Conservation (phyloP, 2,888 invertebrate species). For the Drosophila neonasuta region DNA sequence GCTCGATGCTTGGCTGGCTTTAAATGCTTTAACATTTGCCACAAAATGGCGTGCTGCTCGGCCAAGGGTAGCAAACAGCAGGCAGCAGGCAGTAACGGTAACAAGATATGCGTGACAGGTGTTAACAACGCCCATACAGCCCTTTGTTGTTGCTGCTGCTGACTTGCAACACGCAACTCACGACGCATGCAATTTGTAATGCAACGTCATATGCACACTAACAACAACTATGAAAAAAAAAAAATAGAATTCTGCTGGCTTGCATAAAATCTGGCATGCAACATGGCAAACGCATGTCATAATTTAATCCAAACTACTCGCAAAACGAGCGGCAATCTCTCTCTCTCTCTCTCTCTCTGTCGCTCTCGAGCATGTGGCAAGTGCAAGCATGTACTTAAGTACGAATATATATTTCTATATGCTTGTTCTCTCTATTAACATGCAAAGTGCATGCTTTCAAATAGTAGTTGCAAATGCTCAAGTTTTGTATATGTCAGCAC, state of each 20-base stretch:
- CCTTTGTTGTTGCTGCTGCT: slow-evolving; percentile 10
- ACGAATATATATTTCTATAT: slow-evolving; percentile 11
- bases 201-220: slow-evolving; percentile 30
- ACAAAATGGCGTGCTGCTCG: slow-evolving; percentile 43
- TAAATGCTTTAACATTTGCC: slow-evolving; percentile 58
- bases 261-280: slow-evolving; percentile 46
- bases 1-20: slow-evolving; percentile 29
- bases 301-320: slow-evolving; percentile 25
- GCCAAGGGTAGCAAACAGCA: slow-evolving; percentile 5
- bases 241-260: slow-evolving; percentile 9
- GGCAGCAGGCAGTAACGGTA: slow-evolving; percentile 30
- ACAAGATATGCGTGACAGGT: slow-evolving; percentile 66
- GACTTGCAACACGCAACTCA: slow-evolving; percentile 24
- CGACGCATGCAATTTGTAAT: slow-evolving; percentile 43
- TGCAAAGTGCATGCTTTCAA: slow-evolving; percentile 36
- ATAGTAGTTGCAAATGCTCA: slow-evolving; percentile 25
- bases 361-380: slow-evolving; percentile 19
- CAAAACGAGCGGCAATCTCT: slow-evolving; percentile 19
- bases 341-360: background rate
- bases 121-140: slow-evolving; percentile 44
- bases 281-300: slow-evolving; percentile 41
- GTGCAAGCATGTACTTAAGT: slow-evolving; percentile 17
- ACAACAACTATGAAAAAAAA: slow-evolving; percentile 2
- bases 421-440: slow-evolving; percentile 19
- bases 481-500: slow-evolving; percentile 30